These are phyloP conservation scores for Ashinkailepas kermadecensis DNA, from an alignment of 2,888 invertebrate genomes.

Conservation along the genomic window DNA sequence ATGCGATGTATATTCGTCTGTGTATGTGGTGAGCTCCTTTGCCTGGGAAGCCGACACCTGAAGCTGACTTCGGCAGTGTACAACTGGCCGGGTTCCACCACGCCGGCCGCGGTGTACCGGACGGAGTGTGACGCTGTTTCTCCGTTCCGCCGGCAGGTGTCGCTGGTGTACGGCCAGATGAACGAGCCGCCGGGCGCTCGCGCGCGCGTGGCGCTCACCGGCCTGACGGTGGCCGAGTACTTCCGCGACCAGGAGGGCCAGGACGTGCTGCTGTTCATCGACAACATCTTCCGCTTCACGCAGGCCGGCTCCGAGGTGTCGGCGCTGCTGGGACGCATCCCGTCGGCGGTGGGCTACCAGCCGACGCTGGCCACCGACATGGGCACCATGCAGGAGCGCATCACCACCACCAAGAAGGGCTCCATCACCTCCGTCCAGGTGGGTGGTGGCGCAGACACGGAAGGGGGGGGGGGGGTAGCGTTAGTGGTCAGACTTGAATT, in stretches of 20 bases:
- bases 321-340: slow-evolving; percentile 39
- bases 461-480: too few relatives aligned
- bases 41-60: too few relatives aligned
- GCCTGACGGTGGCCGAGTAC: slow-evolving; percentile 39
- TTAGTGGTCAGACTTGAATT: too few relatives aligned
- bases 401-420: slow-evolving; percentile 39
- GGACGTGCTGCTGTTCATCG: slow-evolving; percentile 38
- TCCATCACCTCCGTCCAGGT: slow-evolving; percentile 39
- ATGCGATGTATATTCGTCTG: too few relatives aligned
- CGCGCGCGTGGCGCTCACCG: slow-evolving; percentile 38
- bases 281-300: slow-evolving; percentile 39
- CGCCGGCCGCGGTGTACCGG: too few relatives aligned
- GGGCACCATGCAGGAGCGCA: slow-evolving; percentile 39
- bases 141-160: slow-evolving; percentile 28
- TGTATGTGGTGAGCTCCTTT: too few relatives aligned
- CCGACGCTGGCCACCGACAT: slow-evolving; percentile 39
- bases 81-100: too few relatives aligned
- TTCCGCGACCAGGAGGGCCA: slow-evolving; percentile 38
- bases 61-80: too few relatives aligned
- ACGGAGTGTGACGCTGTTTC: too few relatives aligned
- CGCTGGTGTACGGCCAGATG: slow-evolving; percentile 40
- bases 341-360: slow-evolving; percentile 40
- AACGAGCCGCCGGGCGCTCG: slow-evolving; percentile 40
- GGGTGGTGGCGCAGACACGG: background rate
- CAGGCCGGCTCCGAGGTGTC: slow-evolving; percentile 47